Conservation (phyloP, 37 sponge, comb jelly and placozoan species). For the Chondrilla cf. caribensis region DNA sequence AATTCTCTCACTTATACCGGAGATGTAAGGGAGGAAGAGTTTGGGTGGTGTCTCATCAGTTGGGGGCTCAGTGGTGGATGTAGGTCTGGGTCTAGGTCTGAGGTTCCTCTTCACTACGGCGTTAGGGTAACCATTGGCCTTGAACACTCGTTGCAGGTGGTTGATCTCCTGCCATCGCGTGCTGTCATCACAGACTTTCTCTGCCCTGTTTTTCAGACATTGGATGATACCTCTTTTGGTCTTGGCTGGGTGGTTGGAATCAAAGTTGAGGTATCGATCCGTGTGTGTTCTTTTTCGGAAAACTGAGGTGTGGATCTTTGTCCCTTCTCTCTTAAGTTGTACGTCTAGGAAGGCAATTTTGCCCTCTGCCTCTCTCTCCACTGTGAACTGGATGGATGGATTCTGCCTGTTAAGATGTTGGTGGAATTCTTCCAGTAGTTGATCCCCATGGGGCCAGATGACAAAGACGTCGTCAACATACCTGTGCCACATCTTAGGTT, state of each 20-base stretch:
- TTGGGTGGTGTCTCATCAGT: too few species aligned
- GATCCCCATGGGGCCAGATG: not conserved
- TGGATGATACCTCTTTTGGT: not conserved
- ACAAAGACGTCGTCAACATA: conserved; percentile 8
- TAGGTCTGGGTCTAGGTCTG: not conserved
- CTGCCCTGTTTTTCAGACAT: not conserved
- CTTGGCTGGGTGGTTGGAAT: conserved; percentile 1
- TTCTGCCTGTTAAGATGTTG: not conserved
- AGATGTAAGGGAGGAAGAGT: too few species aligned
- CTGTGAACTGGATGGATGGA: not conserved
- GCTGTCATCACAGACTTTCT: not conserved
- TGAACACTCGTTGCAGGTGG: not conserved
- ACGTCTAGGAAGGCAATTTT: conserved; percentile 15
- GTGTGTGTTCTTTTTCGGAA: conserved; percentile 6
- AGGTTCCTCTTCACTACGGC: not conserved
- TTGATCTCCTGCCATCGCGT: not conserved
- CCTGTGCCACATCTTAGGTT: conserved; percentile 6
- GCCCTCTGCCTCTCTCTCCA: not conserved
- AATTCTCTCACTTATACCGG: too few species aligned
- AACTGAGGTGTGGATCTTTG: not conserved
- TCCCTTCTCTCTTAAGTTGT: not conserved
- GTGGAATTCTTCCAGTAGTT: not conserved
- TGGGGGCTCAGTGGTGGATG: too few species aligned
- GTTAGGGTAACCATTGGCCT: not conserved
- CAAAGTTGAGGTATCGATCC: not conserved